Conservation (phyloP, 1,140 invertebrate species). For the Drosophila melanica region DNA sequence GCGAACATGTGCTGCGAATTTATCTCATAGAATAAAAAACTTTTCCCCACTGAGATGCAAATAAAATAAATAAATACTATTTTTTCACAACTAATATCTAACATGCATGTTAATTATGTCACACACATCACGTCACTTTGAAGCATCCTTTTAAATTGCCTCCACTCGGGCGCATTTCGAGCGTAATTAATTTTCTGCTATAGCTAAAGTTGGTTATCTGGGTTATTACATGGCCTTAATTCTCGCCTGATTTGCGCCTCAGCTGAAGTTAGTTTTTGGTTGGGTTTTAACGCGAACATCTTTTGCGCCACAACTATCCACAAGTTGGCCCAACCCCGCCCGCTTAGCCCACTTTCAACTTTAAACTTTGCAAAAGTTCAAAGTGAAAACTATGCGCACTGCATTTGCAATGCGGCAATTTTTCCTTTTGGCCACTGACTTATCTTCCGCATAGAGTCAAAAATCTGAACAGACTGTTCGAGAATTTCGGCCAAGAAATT, state of each 20-base stretch:
- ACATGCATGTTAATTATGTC: slow-evolving; percentile 31
- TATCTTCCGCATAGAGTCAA: background rate
- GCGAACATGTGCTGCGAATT: slow-evolving; percentile 24
- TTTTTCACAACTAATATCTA: slow-evolving; percentile 1
- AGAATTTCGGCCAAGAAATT: background rate
- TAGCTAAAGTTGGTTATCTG: slow-evolving; percentile 6
- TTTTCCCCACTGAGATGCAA: background rate
- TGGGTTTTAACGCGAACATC: slow-evolving; percentile 42
- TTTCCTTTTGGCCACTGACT: slow-evolving; percentile 2
- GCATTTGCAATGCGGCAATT: slow-evolving; percentile 75
- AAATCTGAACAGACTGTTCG: slow-evolving; percentile 4
- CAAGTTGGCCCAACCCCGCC: slow-evolving; percentile 1
- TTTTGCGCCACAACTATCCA: slow-evolving; percentile 15
- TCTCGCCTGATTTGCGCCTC: slow-evolving; percentile 36
- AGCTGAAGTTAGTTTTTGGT: slow-evolving; percentile 17
- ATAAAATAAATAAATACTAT: slow-evolving; percentile 16
- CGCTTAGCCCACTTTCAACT: background rate
- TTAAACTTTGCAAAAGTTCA: slow-evolving; percentile 56
- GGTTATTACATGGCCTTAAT: slow-evolving; percentile 19
- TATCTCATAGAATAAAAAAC: slow-evolving; percentile 19
- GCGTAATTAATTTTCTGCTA: slow-evolving; percentile 29
- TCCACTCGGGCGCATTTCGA: slow-evolving; percentile 19
- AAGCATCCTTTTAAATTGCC: slow-evolving; percentile 25
- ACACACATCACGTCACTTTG: slow-evolving; percentile 17
- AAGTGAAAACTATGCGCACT: slow-evolving; percentile 68